phyloP scores from a whole-genome alignment of 2,797 vertebrate species.

The Nannoperca obscura region DNA sequence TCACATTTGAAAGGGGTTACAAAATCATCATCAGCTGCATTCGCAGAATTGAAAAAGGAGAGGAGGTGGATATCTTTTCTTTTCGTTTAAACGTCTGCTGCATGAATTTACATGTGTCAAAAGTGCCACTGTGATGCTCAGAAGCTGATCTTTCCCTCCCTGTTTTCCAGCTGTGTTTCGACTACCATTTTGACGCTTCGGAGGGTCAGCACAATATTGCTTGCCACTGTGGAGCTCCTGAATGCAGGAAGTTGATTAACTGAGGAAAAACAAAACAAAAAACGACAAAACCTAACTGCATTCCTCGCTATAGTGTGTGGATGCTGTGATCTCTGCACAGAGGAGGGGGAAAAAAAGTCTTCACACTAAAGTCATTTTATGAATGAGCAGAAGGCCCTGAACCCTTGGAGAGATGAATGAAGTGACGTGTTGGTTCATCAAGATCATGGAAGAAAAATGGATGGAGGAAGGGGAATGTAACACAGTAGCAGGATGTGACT shows the following conservation, averaged over 20 bases:
- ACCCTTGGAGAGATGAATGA: conserved; percentile 59
- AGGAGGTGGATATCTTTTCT: conserved; percentile 89
- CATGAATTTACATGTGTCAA: neutral
- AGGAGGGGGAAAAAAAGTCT: conserved; percentile 59
- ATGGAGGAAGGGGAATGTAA: conserved; percentile 71
- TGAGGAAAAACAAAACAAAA: conserved; percentile 69
- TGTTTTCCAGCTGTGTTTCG: conserved; percentile 93
- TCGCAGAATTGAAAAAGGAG: conserved; percentile 95
- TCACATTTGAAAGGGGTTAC: conserved; percentile 97
- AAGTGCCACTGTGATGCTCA: neutral
- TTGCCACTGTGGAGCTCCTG: conserved; percentile 96
- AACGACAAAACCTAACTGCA: conserved; percentile 76
- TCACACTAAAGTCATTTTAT: conserved; percentile 69
- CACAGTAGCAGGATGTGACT: conserved; percentile 83
- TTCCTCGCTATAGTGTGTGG: conserved; percentile 84
- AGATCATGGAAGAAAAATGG: conserved; percentile 31
- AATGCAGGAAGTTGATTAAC: conserved; percentile 99
- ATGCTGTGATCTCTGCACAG: conserved; percentile 84
- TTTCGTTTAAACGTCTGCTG: neutral
- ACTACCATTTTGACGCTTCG: conserved; percentile 95
- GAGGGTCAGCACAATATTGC: conserved; percentile 96
- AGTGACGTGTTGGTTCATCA: conserved; percentile 35
- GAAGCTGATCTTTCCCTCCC: neutral
- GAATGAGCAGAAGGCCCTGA: conserved; percentile 68
- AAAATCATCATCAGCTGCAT: conserved; percentile 98